Base-by-base conservation (phyloP, 92 coral and sea anemone genomes). In the Paragorgia papillata region DNA sequence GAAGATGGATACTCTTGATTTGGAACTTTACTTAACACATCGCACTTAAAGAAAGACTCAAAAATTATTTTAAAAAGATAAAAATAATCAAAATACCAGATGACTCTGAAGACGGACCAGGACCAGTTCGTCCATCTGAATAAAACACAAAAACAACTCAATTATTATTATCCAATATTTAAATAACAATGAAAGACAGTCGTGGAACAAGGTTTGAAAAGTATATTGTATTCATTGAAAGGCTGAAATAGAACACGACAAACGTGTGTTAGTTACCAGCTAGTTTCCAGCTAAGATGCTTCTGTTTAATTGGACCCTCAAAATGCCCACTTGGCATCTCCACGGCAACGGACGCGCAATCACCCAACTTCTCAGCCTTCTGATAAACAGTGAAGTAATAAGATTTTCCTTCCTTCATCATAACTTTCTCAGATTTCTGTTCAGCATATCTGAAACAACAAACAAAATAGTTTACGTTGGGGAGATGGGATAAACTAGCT, bases 321-420 rank as follows among this genome's bases (percentile, higher is more conserved):
- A 93, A 93, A 58, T 93, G 97, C 1, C 97, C 97, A 74, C 96
- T 93, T 0, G 97, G 97, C 76, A 90, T 89, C 66, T 93, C 97
- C 0, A 88, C 97, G 19, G 97, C 97, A 27, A 93, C 97, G 8
- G 97, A 93, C 2, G 85, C 97, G 56, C 97, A 88, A 80, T 93
- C 97, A 8, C 93, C 97, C 46, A 93, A 89, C 62, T 93, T 93
- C 71, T 93, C 97, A 4, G 97, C 93, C 57, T 93, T 93, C 85
- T 93, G 97, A 59, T 93, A 93, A 0, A 84, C 97, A 64, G 92
- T 91, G 55, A 93, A 76, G 84, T 90, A 93, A 79, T 93, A 93
- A 32, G 83, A 93, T 56, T 88, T 80, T 51, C 97, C 97, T 41
- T 93, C 83, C 80, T 84, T 90, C 65, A 93, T 87, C 49, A 57